phyloP scores from a whole-genome alignment of 64 coral and sea anemone species.

The Porites lutea region DNA sequence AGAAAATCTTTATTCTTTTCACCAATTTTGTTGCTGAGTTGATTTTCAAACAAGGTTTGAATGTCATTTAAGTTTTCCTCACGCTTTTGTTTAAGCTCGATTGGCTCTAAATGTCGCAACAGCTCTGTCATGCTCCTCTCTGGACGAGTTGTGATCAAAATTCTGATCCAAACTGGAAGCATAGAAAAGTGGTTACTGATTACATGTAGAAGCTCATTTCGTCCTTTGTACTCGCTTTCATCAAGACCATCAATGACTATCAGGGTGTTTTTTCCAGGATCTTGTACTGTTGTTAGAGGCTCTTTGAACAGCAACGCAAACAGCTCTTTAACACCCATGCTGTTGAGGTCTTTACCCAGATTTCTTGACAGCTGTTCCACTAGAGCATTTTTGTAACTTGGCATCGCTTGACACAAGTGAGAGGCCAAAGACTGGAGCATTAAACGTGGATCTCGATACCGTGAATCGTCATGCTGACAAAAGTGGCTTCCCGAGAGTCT shows the following conservation, averaged over 20 bases:
- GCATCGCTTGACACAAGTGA: conserved; percentile 43
- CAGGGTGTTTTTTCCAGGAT: neutral
- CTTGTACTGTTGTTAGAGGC: neutral
- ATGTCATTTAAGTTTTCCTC: conserved; percentile 22
- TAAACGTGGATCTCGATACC: conserved; percentile 42
- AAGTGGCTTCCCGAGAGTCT: conserved; percentile 70
- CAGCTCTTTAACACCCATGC: conserved; percentile 50
- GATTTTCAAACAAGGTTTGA: neutral
- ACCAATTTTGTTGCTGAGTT: neutral
- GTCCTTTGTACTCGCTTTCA: conserved; percentile 38
- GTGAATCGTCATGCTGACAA: conserved; percentile 59
- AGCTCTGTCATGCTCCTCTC: neutral
- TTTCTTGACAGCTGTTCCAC: conserved; percentile 35
- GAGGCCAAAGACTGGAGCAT: conserved; percentile 75
- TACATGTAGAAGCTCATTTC: conserved; percentile 1
- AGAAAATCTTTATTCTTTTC: neutral
- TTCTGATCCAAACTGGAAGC: conserved; percentile 30
- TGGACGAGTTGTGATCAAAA: conserved; percentile 58
- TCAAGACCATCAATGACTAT: conserved; percentile 62
- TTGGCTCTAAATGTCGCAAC: neutral
- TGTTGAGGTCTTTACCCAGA: neutral
- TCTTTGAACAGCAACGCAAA: conserved; percentile 61
- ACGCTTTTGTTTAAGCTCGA: neutral
- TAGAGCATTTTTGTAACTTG: conserved; percentile 26
- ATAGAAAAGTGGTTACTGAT: conserved; percentile 23